Conservation (phyloP, 2,113 vertebrate species). For the Brienomyrus brachyistius region DNA sequence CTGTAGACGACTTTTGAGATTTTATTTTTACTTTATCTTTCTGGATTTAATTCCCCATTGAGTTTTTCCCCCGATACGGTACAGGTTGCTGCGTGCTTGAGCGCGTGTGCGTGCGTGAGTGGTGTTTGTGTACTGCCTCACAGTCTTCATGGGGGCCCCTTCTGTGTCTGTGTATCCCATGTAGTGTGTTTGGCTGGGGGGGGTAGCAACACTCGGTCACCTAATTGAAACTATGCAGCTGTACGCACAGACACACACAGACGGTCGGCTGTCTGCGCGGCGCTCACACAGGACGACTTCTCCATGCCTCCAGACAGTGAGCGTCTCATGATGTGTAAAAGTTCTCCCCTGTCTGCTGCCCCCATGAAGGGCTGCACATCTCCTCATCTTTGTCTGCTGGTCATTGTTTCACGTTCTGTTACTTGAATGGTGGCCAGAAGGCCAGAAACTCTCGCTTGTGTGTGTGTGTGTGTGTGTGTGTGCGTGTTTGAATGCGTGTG, state of each 20-base stretch:
- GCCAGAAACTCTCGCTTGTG: not conserved
- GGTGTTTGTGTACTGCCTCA: not conserved
- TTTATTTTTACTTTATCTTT: slow-evolving; percentile 9
- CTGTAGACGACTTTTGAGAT: not conserved
- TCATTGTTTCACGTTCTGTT: not conserved
- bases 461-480: not conserved
- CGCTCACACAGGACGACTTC: not conserved
- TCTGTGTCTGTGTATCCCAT: not conserved
- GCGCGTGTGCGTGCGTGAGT: not conserved
- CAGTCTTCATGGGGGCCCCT: not conserved
- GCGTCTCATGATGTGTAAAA: not conserved
- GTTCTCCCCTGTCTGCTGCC: not conserved
- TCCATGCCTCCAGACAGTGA: not conserved
- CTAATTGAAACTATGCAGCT: slow-evolving; percentile 12
- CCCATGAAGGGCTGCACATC: not conserved
- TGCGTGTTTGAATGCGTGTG: not conserved
- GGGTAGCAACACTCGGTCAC: not conserved
- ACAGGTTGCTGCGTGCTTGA: not conserved
- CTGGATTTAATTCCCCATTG: not conserved
- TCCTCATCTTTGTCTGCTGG: not conserved
- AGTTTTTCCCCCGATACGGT: not conserved
- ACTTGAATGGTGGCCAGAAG: slow-evolving; percentile 7
- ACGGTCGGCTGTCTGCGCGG: not conserved
- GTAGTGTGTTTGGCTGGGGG: not conserved
- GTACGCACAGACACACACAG: not conserved